Conservation (phyloP, 2,113 vertebrate genomes). For the Dinomys branickii region DNA sequence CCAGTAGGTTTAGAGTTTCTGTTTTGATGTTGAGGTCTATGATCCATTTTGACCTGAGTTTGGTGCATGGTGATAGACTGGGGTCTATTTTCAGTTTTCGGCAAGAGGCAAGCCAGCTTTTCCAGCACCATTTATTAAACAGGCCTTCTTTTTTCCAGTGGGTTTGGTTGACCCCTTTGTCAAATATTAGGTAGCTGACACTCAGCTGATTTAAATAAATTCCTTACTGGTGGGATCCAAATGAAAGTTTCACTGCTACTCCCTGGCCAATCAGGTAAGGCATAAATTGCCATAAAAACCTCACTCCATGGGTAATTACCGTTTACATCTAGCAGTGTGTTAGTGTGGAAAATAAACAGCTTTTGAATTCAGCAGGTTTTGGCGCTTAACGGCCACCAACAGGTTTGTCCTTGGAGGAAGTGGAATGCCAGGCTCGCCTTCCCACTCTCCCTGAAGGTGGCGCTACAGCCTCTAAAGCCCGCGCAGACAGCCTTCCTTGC, state of each 20-base stretch:
- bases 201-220: constrained; percentile 11
- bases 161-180: too few relatives aligned
- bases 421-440: background rate
- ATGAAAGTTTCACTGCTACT: background rate
- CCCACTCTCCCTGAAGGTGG: constrained; percentile 51
- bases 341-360: background rate
- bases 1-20: too few relatives aligned
- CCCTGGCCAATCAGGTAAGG: background rate
- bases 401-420: background rate
- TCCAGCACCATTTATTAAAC: too few relatives aligned
- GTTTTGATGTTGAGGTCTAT: too few relatives aligned
- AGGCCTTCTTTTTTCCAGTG: too few relatives aligned
- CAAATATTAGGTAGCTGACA: constrained; percentile 1
- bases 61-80: too few relatives aligned
- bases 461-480: background rate
- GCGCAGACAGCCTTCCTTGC: background rate
- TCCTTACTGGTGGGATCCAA: constrained; percentile 42
- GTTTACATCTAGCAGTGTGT: background rate
- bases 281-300: constrained; percentile 32
- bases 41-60: too few relatives aligned
- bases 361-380: background rate
- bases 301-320: background rate
- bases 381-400: background rate
- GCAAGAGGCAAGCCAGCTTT: too few relatives aligned
- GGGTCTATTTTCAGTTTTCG: too few relatives aligned